Percentiles rank a stretch among this genome's conserved stretches.
These are phyloP conservation scores for Bubo scandiacus DNA, from an alignment of 2,113 vertebrate species.

Conservation along the genomic window DNA sequence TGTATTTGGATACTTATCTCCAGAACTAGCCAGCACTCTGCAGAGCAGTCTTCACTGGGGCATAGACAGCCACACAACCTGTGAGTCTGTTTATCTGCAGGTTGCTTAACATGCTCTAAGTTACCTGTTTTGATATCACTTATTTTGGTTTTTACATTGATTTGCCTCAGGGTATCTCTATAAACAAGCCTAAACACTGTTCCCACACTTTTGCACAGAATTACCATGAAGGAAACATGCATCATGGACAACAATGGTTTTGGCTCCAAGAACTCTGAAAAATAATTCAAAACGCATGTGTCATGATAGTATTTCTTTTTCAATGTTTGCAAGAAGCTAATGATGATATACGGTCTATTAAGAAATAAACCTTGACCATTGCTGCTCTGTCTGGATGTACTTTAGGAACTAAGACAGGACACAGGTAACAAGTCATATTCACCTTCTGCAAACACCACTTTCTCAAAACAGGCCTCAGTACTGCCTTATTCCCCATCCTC, in stretches of 20 bases:
- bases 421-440: not conserved
- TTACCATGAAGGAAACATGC: accelerated
- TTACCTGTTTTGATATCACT: not conserved
- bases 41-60: not conserved
- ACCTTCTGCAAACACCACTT: not conserved
- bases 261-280: not conserved
- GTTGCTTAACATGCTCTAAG: not conserved
- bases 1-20: not conserved
- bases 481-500: not conserved
- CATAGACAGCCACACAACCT: not conserved
- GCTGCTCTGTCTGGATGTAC: not conserved
- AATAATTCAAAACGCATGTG: not conserved
- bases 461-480: not conserved
- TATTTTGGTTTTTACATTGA: not conserved
- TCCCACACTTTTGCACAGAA: not conserved
- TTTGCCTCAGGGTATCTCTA: not conserved
- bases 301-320: not conserved
- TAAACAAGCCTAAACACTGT: not conserved
- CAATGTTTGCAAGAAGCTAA: not conserved
- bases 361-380: not conserved
- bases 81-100: not conserved
- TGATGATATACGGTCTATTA: not conserved
- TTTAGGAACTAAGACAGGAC: not conserved
- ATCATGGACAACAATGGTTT: accelerated
- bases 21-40: accelerated